Conservation (phyloP, 2,797 vertebrate species). For the Naso thynnoides region DNA sequence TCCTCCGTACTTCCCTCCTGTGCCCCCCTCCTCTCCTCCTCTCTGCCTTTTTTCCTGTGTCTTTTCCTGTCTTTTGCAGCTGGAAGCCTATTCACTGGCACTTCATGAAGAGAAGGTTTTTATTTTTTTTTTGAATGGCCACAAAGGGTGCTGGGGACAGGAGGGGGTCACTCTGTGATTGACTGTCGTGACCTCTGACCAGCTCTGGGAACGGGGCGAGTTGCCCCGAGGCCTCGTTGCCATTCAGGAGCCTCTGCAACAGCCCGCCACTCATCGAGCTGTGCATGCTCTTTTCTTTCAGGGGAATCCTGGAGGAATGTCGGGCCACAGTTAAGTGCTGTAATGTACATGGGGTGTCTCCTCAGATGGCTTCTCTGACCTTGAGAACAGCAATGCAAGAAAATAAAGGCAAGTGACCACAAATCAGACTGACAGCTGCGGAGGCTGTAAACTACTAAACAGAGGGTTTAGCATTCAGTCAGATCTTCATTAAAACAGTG, state of each 20-base stretch:
- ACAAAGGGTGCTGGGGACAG: constrained; percentile 77
- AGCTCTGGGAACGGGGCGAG: constrained; percentile 56
- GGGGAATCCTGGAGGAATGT: constrained; percentile 52
- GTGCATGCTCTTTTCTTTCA: constrained; percentile 52
- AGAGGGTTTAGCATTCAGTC: constrained; percentile 15
- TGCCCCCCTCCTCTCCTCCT: constrained; percentile 30
- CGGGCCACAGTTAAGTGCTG: constrained; percentile 33
- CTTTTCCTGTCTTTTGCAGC: constrained; percentile 78
- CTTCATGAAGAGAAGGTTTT: constrained; percentile 78
- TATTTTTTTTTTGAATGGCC: constrained; percentile 65
- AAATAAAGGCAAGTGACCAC: constrained; percentile 2
- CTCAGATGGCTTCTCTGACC: constrained; percentile 35
- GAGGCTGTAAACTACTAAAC: constrained; percentile 23
- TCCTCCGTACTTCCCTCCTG: constrained; percentile 52
- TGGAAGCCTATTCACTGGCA: constrained; percentile 83
- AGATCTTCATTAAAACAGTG: constrained; percentile 36
- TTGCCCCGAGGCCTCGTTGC: constrained; percentile 71
- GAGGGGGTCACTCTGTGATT: constrained; percentile 78
- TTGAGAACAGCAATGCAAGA: constrained; percentile 12
- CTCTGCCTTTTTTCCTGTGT: constrained; percentile 61
- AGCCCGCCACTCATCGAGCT: constrained; percentile 60
- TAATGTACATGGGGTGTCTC: constrained; percentile 51
- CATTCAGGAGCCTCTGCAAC: constrained; percentile 61
- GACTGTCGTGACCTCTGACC: constrained; percentile 81
- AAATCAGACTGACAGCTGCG: constrained; percentile 44